phyloP scores from a whole-genome alignment of 1,140 invertebrate species.

The Mizuhopecten yessoensis region DNA sequence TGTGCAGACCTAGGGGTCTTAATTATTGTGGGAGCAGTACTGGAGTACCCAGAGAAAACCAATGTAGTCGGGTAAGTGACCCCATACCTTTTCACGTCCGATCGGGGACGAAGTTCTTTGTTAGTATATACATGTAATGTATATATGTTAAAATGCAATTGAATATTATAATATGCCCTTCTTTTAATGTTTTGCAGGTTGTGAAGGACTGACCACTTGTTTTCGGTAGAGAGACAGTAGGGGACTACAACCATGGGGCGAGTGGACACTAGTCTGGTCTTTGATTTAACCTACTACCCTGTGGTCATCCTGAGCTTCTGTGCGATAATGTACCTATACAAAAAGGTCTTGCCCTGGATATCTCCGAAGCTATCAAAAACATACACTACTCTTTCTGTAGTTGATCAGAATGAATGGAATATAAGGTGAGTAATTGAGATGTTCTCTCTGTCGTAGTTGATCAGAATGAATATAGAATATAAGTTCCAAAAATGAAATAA shows the following conservation, averaged over 20 bases:
- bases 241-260: not conserved
- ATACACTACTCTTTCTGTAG: not conserved
- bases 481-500: no score
- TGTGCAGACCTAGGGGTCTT: no score
- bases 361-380: slow-evolving; percentile 12
- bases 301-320: not conserved
- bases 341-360: not conserved
- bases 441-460: no score
- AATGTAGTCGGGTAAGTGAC: no score
- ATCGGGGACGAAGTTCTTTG: no score
- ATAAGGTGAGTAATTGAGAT: not conserved
- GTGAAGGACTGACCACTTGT: not conserved
- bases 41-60: no score
- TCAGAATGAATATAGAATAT: no score
- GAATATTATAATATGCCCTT: no score
- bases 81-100: no score
- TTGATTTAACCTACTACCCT: not conserved
- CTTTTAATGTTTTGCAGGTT: slow-evolving; percentile 1
- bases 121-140: no score
- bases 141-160: no score
- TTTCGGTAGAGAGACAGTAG: not conserved
- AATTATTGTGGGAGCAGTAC: no score
- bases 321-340: not conserved
- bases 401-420: not conserved
- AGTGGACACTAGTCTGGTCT: not conserved